These are phyloP conservation scores for Tenthredo notha DNA, from an alignment of 2,888 invertebrate species.

Conservation along the genomic window DNA sequence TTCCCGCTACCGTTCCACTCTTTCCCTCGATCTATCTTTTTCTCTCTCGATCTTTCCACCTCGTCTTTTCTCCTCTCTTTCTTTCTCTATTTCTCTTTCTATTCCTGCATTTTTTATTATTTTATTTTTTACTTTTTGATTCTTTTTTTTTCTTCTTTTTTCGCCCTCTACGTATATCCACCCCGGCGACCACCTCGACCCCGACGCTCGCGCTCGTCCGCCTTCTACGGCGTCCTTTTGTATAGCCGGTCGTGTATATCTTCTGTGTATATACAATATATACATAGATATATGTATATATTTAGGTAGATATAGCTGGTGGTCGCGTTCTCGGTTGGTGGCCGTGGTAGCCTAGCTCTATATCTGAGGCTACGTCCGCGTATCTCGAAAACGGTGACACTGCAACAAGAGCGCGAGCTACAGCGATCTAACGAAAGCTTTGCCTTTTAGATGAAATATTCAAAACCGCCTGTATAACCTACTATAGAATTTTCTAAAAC, in stretches of 20 bases:
- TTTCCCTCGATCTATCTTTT: constrained; percentile 55
- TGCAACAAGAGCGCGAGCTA: background rate
- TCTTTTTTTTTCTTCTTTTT: background rate
- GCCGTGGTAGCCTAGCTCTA: constrained; percentile 6
- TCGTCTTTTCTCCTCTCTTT: constrained; percentile 27
- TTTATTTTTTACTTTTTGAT: constrained; percentile 14
- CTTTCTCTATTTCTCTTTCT: constrained; percentile 17
- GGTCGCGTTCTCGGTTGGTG: constrained; percentile 34
- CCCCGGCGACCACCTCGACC: constrained; percentile 49
- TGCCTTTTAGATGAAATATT: background rate
- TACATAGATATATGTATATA: constrained; percentile 19
- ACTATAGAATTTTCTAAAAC: background rate
- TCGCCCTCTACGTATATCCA: constrained; percentile 48
- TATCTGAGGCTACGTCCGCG: constrained; percentile 22
- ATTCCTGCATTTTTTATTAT: constrained; percentile 40
- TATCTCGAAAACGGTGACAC: constrained; percentile 1
- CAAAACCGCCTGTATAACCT: background rate
- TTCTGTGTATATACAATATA: constrained; percentile 24
- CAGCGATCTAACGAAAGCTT: background rate
- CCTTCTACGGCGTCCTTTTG: constrained; percentile 43
- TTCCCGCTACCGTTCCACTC: constrained; percentile 58
- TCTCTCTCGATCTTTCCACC: constrained; percentile 57
- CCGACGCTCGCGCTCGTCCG: constrained; percentile 49
- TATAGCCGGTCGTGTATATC: constrained; percentile 23
- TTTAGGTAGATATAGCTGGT: background rate